A percentile compares a stretch with the other conserved stretches of the same genome.
Evolutionary conservation across 2,797 vertebrate genomes (phyloP).

Genomic region (Aulostomus chinensis): DNA sequence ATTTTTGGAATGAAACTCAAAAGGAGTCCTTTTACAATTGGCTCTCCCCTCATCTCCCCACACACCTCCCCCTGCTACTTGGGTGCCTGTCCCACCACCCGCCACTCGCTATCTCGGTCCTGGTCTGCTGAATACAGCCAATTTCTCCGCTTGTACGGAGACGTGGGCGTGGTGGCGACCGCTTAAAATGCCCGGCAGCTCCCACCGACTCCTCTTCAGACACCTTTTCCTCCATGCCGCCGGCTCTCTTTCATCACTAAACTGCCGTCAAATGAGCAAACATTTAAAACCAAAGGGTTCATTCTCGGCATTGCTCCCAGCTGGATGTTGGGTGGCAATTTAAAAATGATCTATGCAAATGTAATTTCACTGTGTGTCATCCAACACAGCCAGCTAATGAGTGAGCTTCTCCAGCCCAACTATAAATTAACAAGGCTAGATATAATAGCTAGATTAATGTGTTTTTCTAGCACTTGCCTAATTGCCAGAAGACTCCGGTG

Average conservation of each 20-base stretch:
- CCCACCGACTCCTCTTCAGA: slow-evolving; percentile 29
- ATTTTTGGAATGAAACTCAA: slow-evolving; percentile 72
- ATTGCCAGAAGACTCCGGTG: slow-evolving; percentile 77
- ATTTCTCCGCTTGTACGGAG: slow-evolving; percentile 70
- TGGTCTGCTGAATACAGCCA: slow-evolving; percentile 73
- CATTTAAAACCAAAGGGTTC: slow-evolving; percentile 65
- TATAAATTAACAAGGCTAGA: slow-evolving; percentile 81
- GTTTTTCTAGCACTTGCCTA: slow-evolving; percentile 81
- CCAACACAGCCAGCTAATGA: slow-evolving; percentile 83
- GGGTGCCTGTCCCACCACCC: slow-evolving; percentile 34
- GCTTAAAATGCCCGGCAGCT: slow-evolving; percentile 45
- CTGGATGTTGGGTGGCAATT: slow-evolving; percentile 75
- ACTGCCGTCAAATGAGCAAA: slow-evolving; percentile 57
- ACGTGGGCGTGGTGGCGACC: slow-evolving; percentile 59
- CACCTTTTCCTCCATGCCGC: slow-evolving; percentile 38
- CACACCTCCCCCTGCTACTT: slow-evolving; percentile 21
- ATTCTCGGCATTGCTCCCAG: slow-evolving; percentile 62
- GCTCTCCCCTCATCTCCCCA: slow-evolving; percentile 41
- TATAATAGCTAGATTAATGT: slow-evolving; percentile 84
- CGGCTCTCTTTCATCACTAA: slow-evolving; percentile 42
- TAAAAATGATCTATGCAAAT: slow-evolving; percentile 83
- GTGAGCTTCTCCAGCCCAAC: slow-evolving; percentile 73
- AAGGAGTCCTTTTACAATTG: slow-evolving; percentile 68
- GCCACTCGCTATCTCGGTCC: slow-evolving; percentile 59
- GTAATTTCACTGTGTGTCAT: slow-evolving; percentile 79